Evolutionary conservation across 2,113 vertebrate species (phyloP).

Genomic region (Mohoua ochrocephala): DNA sequence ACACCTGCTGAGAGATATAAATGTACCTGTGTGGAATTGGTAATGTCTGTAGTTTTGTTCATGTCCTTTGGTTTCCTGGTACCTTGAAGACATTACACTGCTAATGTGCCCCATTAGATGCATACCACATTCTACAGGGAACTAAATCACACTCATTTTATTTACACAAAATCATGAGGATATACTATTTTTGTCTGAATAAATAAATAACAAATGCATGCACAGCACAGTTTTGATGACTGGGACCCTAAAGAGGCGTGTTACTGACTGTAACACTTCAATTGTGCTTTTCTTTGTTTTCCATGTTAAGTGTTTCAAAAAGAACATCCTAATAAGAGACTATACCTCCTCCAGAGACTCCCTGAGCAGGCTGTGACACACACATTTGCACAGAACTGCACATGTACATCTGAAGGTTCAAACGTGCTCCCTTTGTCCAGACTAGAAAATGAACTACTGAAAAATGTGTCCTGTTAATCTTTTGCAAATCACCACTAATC

Average conservation of each 20-base stretch:
- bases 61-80: not conserved
- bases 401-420: not conserved
- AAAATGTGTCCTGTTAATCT: not conserved
- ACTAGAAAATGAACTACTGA: not conserved
- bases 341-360: not conserved
- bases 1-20: not conserved
- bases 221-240: not conserved
- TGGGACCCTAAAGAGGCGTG: not conserved
- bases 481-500: not conserved
- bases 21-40: not conserved
- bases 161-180: conserved; percentile 11
- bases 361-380: not conserved
- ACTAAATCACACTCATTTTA: not conserved
- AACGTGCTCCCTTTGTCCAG: not conserved
- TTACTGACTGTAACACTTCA: not conserved
- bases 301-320: not conserved
- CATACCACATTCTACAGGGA: not conserved
- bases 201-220: not conserved
- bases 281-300: not conserved
- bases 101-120: not conserved
- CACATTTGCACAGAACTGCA: not conserved
- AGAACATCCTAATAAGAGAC: conserved; percentile 13
- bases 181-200: not conserved
- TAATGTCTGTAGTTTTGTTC: not conserved
- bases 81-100: not conserved